Evolutionary conservation across 2,888 invertebrate species (phyloP), one percentile per base, ranked within the genome.

Genomic region (Incurvaria masculella): DNA sequence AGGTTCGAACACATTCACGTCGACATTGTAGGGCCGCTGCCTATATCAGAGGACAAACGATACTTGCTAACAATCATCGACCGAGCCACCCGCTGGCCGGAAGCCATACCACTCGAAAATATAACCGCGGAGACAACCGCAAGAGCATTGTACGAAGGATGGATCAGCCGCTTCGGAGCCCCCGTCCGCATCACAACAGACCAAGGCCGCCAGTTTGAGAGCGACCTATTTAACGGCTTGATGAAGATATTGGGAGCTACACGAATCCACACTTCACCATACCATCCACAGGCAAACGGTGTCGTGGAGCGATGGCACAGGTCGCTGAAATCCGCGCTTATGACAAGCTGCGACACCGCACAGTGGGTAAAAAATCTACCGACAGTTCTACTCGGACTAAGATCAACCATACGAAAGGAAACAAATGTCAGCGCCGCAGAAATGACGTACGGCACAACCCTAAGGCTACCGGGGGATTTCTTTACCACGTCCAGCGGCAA

Each of bases 61-160:
- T 69, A 68, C 49, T 56, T 59, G 19, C 56, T 69, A 2, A 68
- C 68, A 0, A 56, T 57, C 0, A 52, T 65, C 1, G 62, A 64
- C 48, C 21, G 62, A 0, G 59, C 55, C 43, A 61, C 67, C 1
- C 52, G 64, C 11, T 66, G 67, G 66, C 59, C 63, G 17, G 65
- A 65, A 51, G 63, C 58, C 4, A 48, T 56, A 8, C 64, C 67
- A 1, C 21, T 66, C 1, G 16, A 39, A 11, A 59, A 68, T 46
- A 66, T 66, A n/a, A 63, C 64, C 0, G 68, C 67, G 0, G 63
- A 62, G 47, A 62, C 64, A 1, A 61, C 64, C 2, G 66, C 65
- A 1, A 45, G 51, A n/a, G 59, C 63, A 2, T 58, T 75, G 4
- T 51, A 59, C 42, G 21, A 42, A 2, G 51, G 50, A 1, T 72